These are phyloP conservation scores for Molossus alvarezi DNA, from an alignment of 2,797 vertebrate species.

Conservation along the genomic window DNA sequence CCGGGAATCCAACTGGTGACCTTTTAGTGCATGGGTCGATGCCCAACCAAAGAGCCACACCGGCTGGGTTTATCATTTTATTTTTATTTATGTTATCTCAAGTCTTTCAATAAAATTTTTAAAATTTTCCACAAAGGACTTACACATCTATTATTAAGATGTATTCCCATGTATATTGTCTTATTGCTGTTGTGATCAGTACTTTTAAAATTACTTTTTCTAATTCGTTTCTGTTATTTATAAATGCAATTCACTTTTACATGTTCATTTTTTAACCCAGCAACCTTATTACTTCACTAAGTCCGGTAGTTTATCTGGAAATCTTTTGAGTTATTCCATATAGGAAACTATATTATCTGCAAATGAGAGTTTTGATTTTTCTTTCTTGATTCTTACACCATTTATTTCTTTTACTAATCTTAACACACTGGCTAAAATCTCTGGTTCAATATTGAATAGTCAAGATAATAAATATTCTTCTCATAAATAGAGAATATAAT, in stretches of 20 bases:
- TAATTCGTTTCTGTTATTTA: constrained; percentile 18
- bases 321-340: constrained; percentile 1
- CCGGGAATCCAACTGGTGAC: no score
- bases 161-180: background rate
- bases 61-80: no score
- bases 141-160: background rate
- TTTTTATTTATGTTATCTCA: constrained; percentile 50
- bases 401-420: constrained; percentile 14
- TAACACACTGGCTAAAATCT: background rate
- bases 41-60: no score
- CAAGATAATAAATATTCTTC: background rate
- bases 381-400: background rate
- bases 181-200: background rate
- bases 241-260: background rate
- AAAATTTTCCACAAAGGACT: background rate
- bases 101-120: background rate
- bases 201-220: background rate
- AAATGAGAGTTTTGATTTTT: background rate
- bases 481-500: background rate
- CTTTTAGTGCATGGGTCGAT: no score
- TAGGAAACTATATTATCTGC: background rate
- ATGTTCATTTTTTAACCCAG: background rate
- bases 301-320: background rate
- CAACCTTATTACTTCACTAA: constrained; percentile 5
- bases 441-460: background rate